Evolutionary conservation across 2,113 vertebrate species (phyloP), one percentile per base, ranked within the genome.

Genomic region (Butorides virescens): DNA sequence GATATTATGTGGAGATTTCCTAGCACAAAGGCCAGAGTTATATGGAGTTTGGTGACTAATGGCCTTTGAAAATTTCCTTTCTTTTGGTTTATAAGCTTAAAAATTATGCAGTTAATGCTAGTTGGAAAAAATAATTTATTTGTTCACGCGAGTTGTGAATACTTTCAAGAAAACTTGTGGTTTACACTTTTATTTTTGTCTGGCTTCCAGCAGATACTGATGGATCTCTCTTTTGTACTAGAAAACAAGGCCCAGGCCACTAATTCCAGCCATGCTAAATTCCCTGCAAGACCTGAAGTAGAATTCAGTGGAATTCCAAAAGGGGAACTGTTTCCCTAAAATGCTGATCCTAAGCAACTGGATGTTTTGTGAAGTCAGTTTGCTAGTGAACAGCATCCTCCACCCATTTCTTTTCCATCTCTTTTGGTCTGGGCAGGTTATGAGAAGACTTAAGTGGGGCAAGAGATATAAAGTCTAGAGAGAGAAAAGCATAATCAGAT

Each of bases 361-460:
- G 14, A 21, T 32, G 13, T 17, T 77, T 74, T 68, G 14, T 52
- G 61, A 66, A 39, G 13, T 50, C 22, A 52, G 6, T 56, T 91
- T 89, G 22, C 52, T 71, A 47, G 34, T 63, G 52, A 3, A 12
- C 3, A 55, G 10, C 17, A 37, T 58, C 6, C 22, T 67, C 15
- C 14, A 44, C 29, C 7, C 4, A 6, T 49, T 85, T 56, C 5
- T 91, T 85, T 67, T 72, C 23, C 19, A 13, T 74, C 25, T 80
- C 22, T 20, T 17, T 39, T 52, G 15, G 3, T 59, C 73, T 68
- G 30, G 5, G 4, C 25, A 23, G 20, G 8, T 59, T 75, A 61
- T 44, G 44, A 13, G 8, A 32, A 27, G n/a, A 4, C 17, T 65
- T 65, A 2, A 0, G 4, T 39, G 30, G 25, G 10, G 8, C 21